Evolutionary conservation across 2,113 vertebrate genomes (phyloP).

Genomic region (Beaufortia kweichowensis): DNA sequence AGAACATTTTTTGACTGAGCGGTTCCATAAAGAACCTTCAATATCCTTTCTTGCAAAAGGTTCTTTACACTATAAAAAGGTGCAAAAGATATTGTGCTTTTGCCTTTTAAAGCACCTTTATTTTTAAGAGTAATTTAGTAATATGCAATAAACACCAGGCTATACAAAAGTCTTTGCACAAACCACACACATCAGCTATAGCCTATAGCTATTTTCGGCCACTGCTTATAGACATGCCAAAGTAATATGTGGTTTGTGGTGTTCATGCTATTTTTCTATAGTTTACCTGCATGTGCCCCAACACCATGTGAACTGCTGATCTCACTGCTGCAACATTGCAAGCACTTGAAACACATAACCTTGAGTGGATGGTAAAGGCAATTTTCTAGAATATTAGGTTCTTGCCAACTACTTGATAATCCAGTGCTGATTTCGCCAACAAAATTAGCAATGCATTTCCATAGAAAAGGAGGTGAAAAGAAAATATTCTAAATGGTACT

Average conservation of each 20-base stretch:
- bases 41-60: no score
- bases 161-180: neutral
- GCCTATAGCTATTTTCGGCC: conserved; percentile 13
- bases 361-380: neutral
- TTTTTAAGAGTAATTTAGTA: no score
- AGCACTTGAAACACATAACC: conserved; percentile 9
- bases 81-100: no score
- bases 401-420: neutral
- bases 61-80: no score
- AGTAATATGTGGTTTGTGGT: neutral
- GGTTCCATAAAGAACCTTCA: no score
- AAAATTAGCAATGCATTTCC: neutral
- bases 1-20: no score
- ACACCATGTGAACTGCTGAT: neutral
- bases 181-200: neutral
- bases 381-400: conserved; percentile 1
- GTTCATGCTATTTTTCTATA: neutral
- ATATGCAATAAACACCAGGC: neutral
- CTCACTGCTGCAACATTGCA: conserved; percentile 12
- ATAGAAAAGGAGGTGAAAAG: neutral
- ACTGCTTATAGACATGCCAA: neutral
- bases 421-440: conserved; percentile 4
- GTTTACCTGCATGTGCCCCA: neutral
- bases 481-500: neutral
- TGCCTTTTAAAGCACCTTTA: no score